Percentiles rank a stretch among this genome's conserved stretches.
phyloP scores from a whole-genome alignment of 2,797 vertebrate genomes.

The Brachyalestes nurse region DNA sequence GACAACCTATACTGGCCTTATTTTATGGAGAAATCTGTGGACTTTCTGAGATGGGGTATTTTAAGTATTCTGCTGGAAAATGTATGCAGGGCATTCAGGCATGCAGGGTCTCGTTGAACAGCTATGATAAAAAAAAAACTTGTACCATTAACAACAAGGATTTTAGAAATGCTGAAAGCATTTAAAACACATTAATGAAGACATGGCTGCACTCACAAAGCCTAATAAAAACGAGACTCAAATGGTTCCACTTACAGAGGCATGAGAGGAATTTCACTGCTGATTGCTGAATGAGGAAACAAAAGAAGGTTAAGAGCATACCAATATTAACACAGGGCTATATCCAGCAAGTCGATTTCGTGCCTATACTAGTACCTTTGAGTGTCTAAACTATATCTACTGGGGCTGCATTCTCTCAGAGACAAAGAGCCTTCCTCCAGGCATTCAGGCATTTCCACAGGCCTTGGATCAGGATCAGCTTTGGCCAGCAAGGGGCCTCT shows the following conservation, averaged over 20 bases:
- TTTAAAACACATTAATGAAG: conserved; percentile 7
- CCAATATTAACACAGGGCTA: background rate
- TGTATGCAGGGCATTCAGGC: conserved; percentile 40
- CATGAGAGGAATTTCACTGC: conserved; percentile 37
- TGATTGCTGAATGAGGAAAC: conserved; percentile 18
- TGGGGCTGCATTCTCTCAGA: background rate
- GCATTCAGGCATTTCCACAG: conserved; percentile 36
- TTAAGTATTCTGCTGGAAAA: conserved; percentile 21
- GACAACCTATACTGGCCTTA: conserved; percentile 1
- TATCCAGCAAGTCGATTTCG: background rate
- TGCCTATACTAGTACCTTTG: background rate
- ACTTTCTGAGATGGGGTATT: conserved; percentile 30
- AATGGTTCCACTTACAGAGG: conserved; percentile 34
- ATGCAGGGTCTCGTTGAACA: conserved; percentile 11
- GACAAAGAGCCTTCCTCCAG: conserved; percentile 22
- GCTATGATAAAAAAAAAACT: background rate
- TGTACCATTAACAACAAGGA: background rate
- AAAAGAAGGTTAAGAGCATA: conserved; percentile 5
- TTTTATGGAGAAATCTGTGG: conserved; percentile 27
- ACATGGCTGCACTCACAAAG: background rate
- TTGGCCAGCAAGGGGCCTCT: conserved; percentile 39
- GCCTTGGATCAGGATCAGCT: conserved; percentile 28
- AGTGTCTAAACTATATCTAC: conserved; percentile 15
- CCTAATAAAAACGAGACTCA: conserved; percentile 5
- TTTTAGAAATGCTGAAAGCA: background rate